Base-by-base conservation (phyloP, 2,113 vertebrate species). In the Hemiprocne comata region DNA sequence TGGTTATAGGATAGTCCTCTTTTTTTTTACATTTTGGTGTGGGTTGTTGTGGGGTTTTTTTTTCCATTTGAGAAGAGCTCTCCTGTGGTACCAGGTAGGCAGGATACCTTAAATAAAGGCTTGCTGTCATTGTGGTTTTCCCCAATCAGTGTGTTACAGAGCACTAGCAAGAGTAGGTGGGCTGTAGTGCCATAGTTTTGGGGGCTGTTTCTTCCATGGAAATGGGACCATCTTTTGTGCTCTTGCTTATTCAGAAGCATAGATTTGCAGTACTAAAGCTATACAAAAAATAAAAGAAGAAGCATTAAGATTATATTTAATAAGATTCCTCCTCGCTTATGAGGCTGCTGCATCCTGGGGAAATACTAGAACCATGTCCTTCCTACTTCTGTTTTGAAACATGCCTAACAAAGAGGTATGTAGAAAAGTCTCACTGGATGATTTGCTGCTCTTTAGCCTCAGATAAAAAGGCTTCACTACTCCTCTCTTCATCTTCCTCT, bases 321-420 rank as follows among this genome's bases (percentile, higher is more conserved):
- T 62, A 77, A 70, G 31, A n/a, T 76, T 79, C 25, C 11, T 69
- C 26, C 89, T 19, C 18, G 28, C 31, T 80, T 74, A 17, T 17
- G 50, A 76, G 60, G 24, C 23, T 65, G 2, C 21, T 76, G 44
- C 34, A 34, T 69, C 40, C 46, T 60, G 29, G 23, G 38, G 34
- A 91, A 81, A 70, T 54, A 60, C 8, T 29, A 74, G 21, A 91
- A n/a, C 21, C 36, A 17, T 1, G 1, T 19, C 44, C 20, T 87
- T 87, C 31, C 12, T 60, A 28, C 26, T 77, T 67, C 17, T 67
- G 17, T 76, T 83, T 23, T 54, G 38, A 74, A 66, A 62, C 7
- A 24, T 21, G 34, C 54, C 48, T 71, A 71, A 40, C 14, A 90
- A 90, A 36, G 28, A 70, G 0, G 0, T 46, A 44, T 0, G 0